Conservation (phyloP, 92 coral and sea anemone species). For the Actinernus sp. region DNA sequence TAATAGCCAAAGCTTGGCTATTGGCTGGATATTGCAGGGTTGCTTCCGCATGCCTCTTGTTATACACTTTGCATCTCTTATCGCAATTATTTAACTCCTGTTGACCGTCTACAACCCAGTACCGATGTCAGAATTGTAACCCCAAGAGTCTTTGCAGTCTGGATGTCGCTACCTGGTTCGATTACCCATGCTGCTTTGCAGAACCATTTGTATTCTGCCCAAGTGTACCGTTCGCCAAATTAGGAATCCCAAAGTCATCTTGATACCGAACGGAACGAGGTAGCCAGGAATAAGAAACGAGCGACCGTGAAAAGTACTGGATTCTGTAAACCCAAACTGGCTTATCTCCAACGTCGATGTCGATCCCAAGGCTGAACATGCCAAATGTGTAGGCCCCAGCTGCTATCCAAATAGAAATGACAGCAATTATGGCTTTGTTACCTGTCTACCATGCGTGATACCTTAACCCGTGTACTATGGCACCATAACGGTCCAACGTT, state of each 20-base stretch:
- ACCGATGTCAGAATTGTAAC: conserved; percentile 63
- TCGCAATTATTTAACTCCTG: no score
- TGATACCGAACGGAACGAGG: conserved; percentile 66
- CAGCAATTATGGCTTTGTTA: conserved; percentile 70
- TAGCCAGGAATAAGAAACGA: conserved; percentile 76
- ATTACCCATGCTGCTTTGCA: conserved; percentile 39
- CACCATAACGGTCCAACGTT: conserved; percentile 88
- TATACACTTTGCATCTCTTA: no score
- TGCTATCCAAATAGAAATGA: conserved; percentile 51
- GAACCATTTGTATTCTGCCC: conserved; percentile 37
- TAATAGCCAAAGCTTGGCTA: no score
- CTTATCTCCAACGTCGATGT: conserved; percentile 63
- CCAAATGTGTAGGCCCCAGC: conserved; percentile 69
- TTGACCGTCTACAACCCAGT: no score
- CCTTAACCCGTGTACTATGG: conserved; percentile 76
- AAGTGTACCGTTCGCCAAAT: conserved; percentile 67
- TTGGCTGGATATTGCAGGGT: no score
- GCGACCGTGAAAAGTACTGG: conserved; percentile 74
- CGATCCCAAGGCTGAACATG: conserved; percentile 63
- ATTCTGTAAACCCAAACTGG: conserved; percentile 76
- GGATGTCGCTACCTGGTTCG: conserved; percentile 63
- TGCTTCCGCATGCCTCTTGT: no score
- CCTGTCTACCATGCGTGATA: conserved; percentile 84
- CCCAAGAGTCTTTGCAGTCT: conserved; percentile 88
- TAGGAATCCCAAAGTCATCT: conserved; percentile 47